phyloP scores from a whole-genome alignment of 2,888 invertebrate species.

The Volucella inflata region DNA sequence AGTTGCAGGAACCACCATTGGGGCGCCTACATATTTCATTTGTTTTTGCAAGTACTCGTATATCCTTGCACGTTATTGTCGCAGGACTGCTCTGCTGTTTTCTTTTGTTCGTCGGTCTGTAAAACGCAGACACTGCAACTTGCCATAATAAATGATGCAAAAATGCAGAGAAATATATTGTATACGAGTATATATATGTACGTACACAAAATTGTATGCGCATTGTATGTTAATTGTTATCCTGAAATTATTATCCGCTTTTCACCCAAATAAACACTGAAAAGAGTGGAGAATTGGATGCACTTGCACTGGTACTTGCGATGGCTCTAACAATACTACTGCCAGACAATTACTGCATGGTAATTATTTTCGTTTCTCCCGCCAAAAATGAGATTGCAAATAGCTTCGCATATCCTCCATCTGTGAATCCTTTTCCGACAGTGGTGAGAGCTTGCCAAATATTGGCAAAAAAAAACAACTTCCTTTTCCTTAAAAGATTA shows the following conservation, averaged over 20 bases:
- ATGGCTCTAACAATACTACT: not conserved
- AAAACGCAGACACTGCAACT: conserved; percentile 54
- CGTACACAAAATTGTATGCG: conserved; percentile 55
- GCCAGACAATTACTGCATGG: conserved; percentile 63
- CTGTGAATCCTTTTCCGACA: not conserved
- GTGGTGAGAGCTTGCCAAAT: not conserved
- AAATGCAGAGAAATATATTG: conserved; percentile 67
- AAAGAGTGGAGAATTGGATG: not conserved
- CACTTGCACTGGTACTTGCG: no score
- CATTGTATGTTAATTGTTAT: conserved; percentile 74
- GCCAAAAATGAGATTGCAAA: conserved; percentile 24
- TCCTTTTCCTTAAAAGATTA: conserved; percentile 38
- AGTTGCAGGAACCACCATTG: not conserved
- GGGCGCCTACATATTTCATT: conserved; percentile 64
- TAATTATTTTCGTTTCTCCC: conserved; percentile 52
- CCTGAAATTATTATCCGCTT: conserved; percentile 69
- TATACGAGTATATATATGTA: not conserved
- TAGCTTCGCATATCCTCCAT: not conserved
- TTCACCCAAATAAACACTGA: conserved; percentile 38
- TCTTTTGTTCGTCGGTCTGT: conserved; percentile 35
- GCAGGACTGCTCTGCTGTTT: conserved; percentile 26
- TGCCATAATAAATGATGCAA: conserved; percentile 71
- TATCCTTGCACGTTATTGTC: conserved; percentile 49
- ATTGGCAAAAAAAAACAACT: conserved; percentile 8
- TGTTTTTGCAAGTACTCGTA: conserved; percentile 50